Evolutionary conservation across 1,140 invertebrate genomes (phyloP).

Genomic region (Bombus ignitus): DNA sequence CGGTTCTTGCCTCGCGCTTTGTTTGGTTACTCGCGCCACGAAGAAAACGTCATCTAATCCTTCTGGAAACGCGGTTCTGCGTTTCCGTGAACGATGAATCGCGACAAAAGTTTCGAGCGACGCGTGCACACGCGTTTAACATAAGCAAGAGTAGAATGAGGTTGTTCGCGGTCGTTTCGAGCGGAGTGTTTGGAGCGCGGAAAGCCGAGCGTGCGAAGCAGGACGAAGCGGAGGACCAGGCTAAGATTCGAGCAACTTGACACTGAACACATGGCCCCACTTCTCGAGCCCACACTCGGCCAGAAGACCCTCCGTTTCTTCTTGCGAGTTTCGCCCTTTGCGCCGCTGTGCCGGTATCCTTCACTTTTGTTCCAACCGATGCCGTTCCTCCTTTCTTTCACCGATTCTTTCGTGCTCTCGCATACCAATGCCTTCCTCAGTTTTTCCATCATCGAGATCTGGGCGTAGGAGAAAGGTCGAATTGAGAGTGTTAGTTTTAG

Average conservation of each 20-base stretch:
- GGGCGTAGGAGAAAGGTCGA: not conserved
- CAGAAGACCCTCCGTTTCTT: slow-evolving; percentile 65
- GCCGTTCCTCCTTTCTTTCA: slow-evolving; percentile 1
- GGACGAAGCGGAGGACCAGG: slow-evolving; percentile 51
- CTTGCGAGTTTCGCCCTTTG: slow-evolving; percentile 30
- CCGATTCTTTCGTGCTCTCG: slow-evolving; percentile 13
- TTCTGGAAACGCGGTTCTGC: not conserved
- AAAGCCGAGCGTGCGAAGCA: slow-evolving; percentile 40
- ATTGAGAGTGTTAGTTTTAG: too few species aligned
- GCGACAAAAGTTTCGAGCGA: not conserved
- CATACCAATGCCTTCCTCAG: not conserved
- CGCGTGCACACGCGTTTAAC: not conserved
- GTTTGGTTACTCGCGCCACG: slow-evolving; percentile 9
- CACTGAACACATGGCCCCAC: slow-evolving; percentile 79
- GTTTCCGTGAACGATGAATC: not conserved
- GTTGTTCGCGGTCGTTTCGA: not conserved
- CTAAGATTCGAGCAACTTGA: slow-evolving; percentile 76
- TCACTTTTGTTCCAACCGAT: slow-evolving; percentile 37
- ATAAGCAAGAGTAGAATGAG: not conserved
- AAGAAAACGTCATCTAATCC: not conserved
- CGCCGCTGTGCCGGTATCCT: slow-evolving; percentile 29
- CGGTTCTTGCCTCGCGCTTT: slow-evolving; percentile 4
- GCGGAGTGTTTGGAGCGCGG: slow-evolving; percentile 23
- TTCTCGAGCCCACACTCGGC: slow-evolving; percentile 77
- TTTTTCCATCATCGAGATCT: not conserved